A percentile compares a stretch with the other conserved stretches of the same genome.
These are phyloP conservation scores for Eupeodes latifasciatus DNA, from an alignment of 2,888 invertebrate species.

Conservation along the genomic window DNA sequence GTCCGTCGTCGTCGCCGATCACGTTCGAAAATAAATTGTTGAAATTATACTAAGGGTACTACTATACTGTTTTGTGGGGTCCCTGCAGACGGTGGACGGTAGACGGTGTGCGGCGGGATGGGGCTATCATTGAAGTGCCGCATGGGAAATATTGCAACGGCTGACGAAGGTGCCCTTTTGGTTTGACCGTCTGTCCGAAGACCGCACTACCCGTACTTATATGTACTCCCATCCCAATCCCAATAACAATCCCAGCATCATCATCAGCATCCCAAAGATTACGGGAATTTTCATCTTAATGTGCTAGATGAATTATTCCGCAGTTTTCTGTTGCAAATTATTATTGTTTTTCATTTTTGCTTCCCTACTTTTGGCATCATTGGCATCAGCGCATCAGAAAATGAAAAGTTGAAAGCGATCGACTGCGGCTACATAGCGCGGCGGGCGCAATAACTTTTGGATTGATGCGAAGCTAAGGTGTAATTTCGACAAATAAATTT, in stretches of 20 bases:
- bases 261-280: constrained; percentile 60
- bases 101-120: background rate
- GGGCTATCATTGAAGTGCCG: constrained; percentile 62
- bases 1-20: constrained; percentile 78
- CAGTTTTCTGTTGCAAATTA: constrained; percentile 68
- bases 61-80: constrained; percentile 61
- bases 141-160: constrained; percentile 71
- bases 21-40: constrained; percentile 84
- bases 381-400: background rate
- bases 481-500: constrained; percentile 75
- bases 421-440: background rate
- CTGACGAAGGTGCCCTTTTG: constrained; percentile 72
- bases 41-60: constrained; percentile 81
- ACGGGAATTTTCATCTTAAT: constrained; percentile 74
- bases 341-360: constrained; percentile 47
- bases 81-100: background rate
- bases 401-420: background rate
- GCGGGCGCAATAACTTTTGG: background rate
- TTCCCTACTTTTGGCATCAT: constrained; percentile 39
- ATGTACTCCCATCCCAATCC: background rate
- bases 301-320: constrained; percentile 73
- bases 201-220: background rate
- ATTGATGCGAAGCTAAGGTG: constrained; percentile 53
- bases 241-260: constrained; percentile 7
- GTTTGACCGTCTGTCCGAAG: constrained; percentile 54